phyloP scores from a whole-genome alignment of 2,113 vertebrate species.

The Campylorhamphus procurvoides region DNA sequence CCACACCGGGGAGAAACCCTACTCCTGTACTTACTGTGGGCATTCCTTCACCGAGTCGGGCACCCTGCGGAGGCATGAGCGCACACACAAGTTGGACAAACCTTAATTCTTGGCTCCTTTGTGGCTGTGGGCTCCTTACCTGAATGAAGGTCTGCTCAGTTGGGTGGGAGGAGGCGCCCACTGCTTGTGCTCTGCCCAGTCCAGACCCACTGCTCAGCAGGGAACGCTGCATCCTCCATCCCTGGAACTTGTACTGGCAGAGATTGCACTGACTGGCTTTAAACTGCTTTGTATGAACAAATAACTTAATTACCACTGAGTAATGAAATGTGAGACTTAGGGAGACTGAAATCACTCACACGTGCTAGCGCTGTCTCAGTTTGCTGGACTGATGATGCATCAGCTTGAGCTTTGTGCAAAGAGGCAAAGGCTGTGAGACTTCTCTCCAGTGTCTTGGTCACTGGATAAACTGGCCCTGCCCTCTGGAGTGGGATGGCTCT shows the following conservation, averaged over 20 bases:
- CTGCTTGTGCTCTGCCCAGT: background rate
- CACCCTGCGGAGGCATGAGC: slow-evolving; percentile 28
- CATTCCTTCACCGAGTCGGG: slow-evolving; percentile 31
- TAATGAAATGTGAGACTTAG: background rate
- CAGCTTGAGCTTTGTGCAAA: background rate
- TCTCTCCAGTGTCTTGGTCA: background rate
- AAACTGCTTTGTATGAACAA: background rate
- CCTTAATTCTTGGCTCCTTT: background rate
- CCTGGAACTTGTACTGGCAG: background rate
- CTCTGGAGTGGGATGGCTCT: background rate
- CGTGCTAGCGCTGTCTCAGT: background rate
- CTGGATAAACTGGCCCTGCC: background rate
- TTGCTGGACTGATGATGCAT: background rate
- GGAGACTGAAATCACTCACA: background rate
- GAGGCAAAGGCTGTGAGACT: background rate
- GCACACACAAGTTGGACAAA: slow-evolving; percentile 6
- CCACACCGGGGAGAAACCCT: slow-evolving; percentile 53
- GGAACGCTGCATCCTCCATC: background rate
- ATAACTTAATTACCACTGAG: background rate
- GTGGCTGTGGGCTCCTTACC: background rate
- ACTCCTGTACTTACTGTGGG: slow-evolving; percentile 14
- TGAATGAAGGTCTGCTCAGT: fast-evolving
- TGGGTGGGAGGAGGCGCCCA: background rate
- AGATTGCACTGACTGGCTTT: background rate
- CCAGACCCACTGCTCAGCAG: background rate